Percentiles rank a stretch among this genome's conserved stretches.
Evolutionary conservation across 2,113 vertebrate genomes (phyloP).

Genomic region (Catharus fuscescens): DNA sequence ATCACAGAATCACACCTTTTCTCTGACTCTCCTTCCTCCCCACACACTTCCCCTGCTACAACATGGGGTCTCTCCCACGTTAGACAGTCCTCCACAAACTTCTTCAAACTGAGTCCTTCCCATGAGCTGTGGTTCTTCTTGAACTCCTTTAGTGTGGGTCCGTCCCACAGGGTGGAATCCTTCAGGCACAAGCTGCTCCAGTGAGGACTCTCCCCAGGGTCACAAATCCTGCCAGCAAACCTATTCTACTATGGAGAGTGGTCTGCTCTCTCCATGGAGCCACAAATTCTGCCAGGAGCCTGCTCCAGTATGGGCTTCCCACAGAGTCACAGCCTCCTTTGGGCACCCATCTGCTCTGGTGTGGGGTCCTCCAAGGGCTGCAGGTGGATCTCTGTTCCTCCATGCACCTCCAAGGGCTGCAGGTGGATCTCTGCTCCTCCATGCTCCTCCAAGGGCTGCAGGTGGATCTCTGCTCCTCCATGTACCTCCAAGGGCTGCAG

Average conservation of each 20-base stretch:
- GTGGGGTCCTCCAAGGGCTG: not conserved
- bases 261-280: too few relatives aligned
- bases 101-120: not conserved
- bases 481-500: rapidly evolving
- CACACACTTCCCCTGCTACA: not conserved
- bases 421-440: not conserved
- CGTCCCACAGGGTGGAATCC: not conserved
- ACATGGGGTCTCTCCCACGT: not conserved
- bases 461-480: too few relatives aligned
- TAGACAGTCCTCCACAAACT: not conserved
- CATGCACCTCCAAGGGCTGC: rapidly evolving
- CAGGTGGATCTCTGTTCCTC: not conserved
- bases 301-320: not conserved
- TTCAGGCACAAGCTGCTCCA: not conserved
- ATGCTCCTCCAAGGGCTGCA: too few relatives aligned
- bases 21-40: not conserved
- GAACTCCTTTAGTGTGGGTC: not conserved
- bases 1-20: not conserved
- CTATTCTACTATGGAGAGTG: too few relatives aligned
- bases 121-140: not conserved
- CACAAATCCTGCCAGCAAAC: not conserved
- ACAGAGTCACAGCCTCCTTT: not conserved
- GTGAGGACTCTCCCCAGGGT: too few relatives aligned
- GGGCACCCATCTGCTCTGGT: not conserved
- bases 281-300: not conserved